These are phyloP conservation scores for Podarcis lilfordi DNA, from an alignment of 2,797 vertebrate genomes.

Conservation along the genomic window DNA sequence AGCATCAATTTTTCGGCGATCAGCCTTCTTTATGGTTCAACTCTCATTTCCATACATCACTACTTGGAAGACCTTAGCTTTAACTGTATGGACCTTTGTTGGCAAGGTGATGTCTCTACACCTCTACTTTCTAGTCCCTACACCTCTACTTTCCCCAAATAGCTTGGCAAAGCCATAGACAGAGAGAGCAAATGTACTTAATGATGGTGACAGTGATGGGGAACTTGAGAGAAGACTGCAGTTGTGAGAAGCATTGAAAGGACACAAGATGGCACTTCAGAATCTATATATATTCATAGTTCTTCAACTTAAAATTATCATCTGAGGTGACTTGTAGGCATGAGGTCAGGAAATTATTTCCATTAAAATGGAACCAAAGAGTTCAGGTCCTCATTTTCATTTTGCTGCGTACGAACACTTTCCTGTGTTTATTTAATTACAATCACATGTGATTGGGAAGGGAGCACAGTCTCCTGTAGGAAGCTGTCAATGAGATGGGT, in stretches of 20 bases:
- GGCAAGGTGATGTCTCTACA: too few relatives aligned
- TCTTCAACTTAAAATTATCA: not conserved
- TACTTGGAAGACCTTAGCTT: too few relatives aligned
- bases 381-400: conserved; percentile 4
- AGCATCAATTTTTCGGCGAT: too few relatives aligned
- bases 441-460: conserved; percentile 59
- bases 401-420: conserved; percentile 29
- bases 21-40: too few relatives aligned
- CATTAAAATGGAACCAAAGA: conserved; percentile 37
- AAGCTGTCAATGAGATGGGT: conserved; percentile 74
- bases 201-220: not conserved
- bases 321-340: not conserved
- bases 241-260: not conserved
- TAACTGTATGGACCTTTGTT: too few relatives aligned
- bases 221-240: not conserved
- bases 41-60: too few relatives aligned
- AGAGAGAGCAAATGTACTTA: not conserved
- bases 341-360: not conserved
- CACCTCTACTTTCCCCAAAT: not conserved
- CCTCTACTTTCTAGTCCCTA: not conserved
- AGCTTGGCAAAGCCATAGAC: not conserved
- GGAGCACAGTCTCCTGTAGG: conserved; percentile 69
- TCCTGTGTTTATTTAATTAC: conserved; percentile 58
- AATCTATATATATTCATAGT: not conserved
- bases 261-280: not conserved